Percentiles rank a stretch among this genome's conserved stretches.
Evolutionary conservation across 2,888 invertebrate species (phyloP).

Genomic region (Athalia cordata): DNA sequence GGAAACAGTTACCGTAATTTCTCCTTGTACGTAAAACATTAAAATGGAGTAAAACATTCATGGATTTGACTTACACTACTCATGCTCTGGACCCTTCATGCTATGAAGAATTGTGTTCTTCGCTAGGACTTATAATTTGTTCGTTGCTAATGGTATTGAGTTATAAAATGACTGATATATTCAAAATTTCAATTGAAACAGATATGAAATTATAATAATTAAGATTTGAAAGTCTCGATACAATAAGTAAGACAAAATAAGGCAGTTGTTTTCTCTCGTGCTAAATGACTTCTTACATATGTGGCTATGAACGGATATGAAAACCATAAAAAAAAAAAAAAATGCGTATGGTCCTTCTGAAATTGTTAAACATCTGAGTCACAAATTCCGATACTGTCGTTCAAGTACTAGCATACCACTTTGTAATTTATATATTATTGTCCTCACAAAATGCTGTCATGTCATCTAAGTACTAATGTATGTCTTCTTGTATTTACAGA

Average conservation of each 20-base stretch:
- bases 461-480: too few species aligned
- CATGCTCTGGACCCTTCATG: conserved; percentile 53
- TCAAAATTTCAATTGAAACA: too few species aligned
- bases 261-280: too few species aligned
- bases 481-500: conserved; percentile 52
- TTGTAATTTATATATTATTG: too few species aligned
- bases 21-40: background rate
- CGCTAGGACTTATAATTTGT: background rate
- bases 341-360: background rate
- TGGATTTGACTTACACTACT: conserved; percentile 54
- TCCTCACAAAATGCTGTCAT: too few species aligned
- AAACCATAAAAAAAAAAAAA: too few species aligned
- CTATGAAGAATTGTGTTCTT: background rate
- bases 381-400: background rate
- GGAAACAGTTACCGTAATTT: too few species aligned
- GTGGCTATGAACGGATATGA: too few species aligned
- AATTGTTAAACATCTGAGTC: background rate
- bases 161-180: background rate
- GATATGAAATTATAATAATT: too few species aligned
- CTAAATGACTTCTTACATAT: too few species aligned
- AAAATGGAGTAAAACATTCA: conserved; percentile 39
- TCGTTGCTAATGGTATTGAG: conserved; percentile 7
- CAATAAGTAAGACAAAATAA: too few species aligned
- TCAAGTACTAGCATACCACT: background rate
- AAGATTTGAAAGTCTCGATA: too few species aligned